Evolutionary conservation across 1,140 invertebrate species (phyloP).

Genomic region (Leptinotarsa lineolata): DNA sequence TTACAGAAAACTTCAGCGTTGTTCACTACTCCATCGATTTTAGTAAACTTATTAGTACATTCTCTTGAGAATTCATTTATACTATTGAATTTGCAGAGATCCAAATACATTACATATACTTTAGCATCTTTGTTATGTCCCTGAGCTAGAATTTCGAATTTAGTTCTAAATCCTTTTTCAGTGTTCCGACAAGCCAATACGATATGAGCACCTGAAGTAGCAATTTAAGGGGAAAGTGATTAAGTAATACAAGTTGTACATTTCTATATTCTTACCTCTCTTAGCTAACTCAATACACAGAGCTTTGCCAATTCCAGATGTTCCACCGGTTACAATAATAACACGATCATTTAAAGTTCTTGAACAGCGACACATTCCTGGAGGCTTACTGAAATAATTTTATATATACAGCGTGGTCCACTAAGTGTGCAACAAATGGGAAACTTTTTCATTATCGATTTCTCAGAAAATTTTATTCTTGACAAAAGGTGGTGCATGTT

Average conservation of each 20-base stretch:
- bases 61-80: conserved; percentile 49
- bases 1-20: conserved; percentile 67
- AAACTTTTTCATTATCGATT: too few species aligned
- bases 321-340: conserved; percentile 66
- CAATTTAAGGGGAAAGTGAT: not conserved
- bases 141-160: conserved; percentile 52
- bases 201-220: conserved; percentile 57
- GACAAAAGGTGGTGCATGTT: too few species aligned
- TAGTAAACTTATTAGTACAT: conserved; percentile 44
- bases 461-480: too few species aligned
- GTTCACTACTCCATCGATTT: conserved; percentile 61
- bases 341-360: conserved; percentile 59
- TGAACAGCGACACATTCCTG: conserved; percentile 53
- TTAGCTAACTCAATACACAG: conserved; percentile 59
- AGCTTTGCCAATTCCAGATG: conserved; percentile 65
- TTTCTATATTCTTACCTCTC: conserved; percentile 44
- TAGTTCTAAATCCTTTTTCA: conserved; percentile 56
- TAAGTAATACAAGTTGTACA: too few species aligned
- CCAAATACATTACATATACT: conserved; percentile 49
- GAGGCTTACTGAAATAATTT: conserved; percentile 49
- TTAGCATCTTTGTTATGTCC: conserved; percentile 48
- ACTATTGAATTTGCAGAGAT: conserved; percentile 50
- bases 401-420: conserved; percentile 16
- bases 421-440: too few species aligned
- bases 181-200: conserved; percentile 62